Percentiles rank a stretch among this genome's conserved stretches.
Conservation (phyloP, 2,113 vertebrate species). For the Arenaria interpres region DNA sequence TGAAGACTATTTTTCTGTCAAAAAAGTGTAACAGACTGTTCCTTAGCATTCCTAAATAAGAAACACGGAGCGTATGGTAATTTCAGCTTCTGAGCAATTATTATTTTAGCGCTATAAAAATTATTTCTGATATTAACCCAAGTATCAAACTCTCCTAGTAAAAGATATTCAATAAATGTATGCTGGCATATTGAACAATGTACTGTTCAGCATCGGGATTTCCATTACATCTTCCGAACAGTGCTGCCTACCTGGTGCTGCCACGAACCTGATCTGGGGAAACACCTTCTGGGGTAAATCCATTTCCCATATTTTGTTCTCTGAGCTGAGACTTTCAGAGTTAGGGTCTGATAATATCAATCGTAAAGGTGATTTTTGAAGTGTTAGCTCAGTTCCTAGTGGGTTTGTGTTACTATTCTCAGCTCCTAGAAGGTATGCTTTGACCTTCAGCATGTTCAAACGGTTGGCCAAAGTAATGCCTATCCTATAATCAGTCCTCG, state of each 20-base stretch:
- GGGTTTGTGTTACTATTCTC: neutral
- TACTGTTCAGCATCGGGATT: neutral
- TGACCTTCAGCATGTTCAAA: neutral
- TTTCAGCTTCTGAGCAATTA: neutral
- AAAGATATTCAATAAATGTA: neutral
- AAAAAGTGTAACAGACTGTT: neutral
- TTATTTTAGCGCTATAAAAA: neutral
- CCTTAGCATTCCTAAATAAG: neutral
- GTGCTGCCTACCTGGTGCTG: neutral
- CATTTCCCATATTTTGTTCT: neutral
- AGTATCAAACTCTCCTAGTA: neutral
- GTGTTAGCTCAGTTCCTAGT: neutral
- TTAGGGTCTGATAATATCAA: neutral
- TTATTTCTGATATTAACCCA: neutral
- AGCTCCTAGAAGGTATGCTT: neutral
- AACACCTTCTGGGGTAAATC: neutral
- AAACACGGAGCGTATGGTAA: neutral
- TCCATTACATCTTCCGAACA: neutral
- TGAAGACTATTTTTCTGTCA: neutral
- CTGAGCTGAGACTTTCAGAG: neutral
- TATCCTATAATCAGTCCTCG: neutral
- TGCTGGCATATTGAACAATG: accelerated
- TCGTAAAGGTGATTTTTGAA: neutral
- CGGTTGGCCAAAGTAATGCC: neutral
- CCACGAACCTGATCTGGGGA: neutral